These are phyloP conservation scores for Rotaria sp. DNA, from an alignment of 2,888 invertebrate genomes.

Conservation along the genomic window DNA sequence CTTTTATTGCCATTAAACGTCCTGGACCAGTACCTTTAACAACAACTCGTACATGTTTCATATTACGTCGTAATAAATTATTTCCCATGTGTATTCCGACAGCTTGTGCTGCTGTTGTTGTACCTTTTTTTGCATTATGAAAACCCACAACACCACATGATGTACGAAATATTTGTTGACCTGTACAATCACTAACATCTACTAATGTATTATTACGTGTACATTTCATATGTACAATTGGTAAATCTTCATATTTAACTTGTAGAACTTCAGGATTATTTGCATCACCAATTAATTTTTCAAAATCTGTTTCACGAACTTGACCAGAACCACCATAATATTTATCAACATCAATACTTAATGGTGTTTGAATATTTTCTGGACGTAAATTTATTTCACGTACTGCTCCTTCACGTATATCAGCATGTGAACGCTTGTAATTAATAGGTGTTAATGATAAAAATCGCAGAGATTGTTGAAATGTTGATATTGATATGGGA, in stretches of 20 bases:
- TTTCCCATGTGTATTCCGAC: slow-evolving; percentile 3
- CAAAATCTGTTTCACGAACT: slow-evolving; percentile 27
- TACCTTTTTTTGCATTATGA: slow-evolving; percentile 31
- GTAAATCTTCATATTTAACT: slow-evolving; percentile 29
- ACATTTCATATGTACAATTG: slow-evolving; percentile 25
- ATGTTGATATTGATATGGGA: not conserved
- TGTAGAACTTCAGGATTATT: not conserved
- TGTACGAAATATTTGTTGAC: slow-evolving; percentile 5
- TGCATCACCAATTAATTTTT: not conserved
- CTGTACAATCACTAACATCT: not conserved
- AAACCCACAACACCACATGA: slow-evolving; percentile 26
- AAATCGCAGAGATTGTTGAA: not conserved
- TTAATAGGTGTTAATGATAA: not conserved
- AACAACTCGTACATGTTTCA: slow-evolving; percentile 19
- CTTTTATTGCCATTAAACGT: slow-evolving; percentile 22
- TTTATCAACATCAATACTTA: slow-evolving; percentile 3
- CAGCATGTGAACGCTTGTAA: not conserved
- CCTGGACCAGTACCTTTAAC: slow-evolving; percentile 28
- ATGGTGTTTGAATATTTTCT: slow-evolving; percentile 6
- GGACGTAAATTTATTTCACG: slow-evolving; percentile 17
- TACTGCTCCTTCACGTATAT: slow-evolving; percentile 27
- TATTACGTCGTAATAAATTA: not conserved
- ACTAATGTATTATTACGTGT: slow-evolving; percentile 21
- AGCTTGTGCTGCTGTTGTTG: slow-evolving; percentile 31
- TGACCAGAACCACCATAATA: slow-evolving; percentile 24